These are phyloP conservation scores for Hipposideros larvatus DNA, from an alignment of 2,797 vertebrate species.

Conservation along the genomic window DNA sequence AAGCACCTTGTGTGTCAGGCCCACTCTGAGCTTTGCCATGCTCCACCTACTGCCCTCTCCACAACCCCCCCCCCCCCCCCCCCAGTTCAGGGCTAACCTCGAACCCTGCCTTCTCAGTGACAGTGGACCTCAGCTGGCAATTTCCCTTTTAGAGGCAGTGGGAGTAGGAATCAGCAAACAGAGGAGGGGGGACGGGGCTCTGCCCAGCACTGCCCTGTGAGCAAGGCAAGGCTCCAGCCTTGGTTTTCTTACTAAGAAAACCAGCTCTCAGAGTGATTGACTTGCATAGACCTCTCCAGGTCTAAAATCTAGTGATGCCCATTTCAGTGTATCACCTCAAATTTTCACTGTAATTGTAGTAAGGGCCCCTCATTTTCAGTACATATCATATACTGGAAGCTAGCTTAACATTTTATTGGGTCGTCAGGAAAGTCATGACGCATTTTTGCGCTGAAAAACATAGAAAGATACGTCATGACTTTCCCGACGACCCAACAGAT, in stretches of 20 bases:
- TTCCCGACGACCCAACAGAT: background rate
- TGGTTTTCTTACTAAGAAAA: background rate
- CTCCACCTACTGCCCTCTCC: background rate
- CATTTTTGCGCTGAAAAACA: no score
- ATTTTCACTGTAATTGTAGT: background rate
- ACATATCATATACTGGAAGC: background rate
- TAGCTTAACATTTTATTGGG: background rate
- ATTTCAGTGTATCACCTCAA: background rate
- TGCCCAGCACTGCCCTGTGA: background rate
- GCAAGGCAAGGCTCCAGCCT: background rate
- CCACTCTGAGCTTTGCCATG: background rate
- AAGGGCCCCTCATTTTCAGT: background rate
- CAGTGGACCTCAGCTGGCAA: background rate
- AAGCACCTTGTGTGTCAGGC: background rate
- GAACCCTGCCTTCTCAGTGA: background rate
- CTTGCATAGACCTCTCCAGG: background rate
- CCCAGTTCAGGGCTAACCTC: background rate
- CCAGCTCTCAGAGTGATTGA: background rate
- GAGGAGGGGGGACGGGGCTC: no score
- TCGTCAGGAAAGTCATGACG: no score
- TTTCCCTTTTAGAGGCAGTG: background rate
- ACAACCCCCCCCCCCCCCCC: background rate
- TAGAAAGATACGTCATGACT: no score
- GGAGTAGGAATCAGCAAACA: background rate
- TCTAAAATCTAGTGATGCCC: background rate